phyloP scores from a whole-genome alignment of 1,140 invertebrate species.

The Apis laboriosa region DNA sequence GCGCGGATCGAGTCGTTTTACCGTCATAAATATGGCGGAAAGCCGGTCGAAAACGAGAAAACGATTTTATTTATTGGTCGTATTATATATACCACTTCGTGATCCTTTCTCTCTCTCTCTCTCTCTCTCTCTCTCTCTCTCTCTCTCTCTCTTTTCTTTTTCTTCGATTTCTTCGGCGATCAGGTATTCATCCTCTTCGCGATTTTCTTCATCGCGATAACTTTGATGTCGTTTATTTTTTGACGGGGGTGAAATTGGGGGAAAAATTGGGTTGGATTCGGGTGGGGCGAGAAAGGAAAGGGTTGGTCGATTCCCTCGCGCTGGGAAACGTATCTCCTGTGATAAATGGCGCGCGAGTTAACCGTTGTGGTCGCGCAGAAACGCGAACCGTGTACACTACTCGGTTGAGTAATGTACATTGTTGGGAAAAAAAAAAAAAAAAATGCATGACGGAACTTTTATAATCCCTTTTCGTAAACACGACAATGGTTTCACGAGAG shows the following conservation, averaged over 20 bases:
- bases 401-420: too few species aligned
- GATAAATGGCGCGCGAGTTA: constrained; percentile 31
- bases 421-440: too few species aligned
- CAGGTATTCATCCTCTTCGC: not conserved
- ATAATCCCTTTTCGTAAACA: too few species aligned
- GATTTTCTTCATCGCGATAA: not conserved
- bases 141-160: too few species aligned
- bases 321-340: constrained; percentile 2
- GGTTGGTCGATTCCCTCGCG: constrained; percentile 15
- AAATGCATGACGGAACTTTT: too few species aligned
- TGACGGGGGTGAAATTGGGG: too few species aligned
- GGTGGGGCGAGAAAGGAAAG: not conserved
- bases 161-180: too few species aligned
- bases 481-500: too few species aligned
- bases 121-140: not conserved
- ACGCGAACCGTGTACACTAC: not conserved
- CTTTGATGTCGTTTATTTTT: not conserved
- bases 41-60: constrained; percentile 12
- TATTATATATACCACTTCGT: not conserved
- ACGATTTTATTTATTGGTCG: constrained; percentile 34
- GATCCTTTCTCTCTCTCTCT: not conserved
- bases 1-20: constrained; percentile 39
- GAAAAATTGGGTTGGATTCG: too few species aligned
- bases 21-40: constrained; percentile 56
- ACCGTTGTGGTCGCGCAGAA: constrained; percentile 4